These are phyloP conservation scores for Blastobasis lacticolella DNA, from an alignment of 2,888 invertebrate species.

Conservation along the genomic window DNA sequence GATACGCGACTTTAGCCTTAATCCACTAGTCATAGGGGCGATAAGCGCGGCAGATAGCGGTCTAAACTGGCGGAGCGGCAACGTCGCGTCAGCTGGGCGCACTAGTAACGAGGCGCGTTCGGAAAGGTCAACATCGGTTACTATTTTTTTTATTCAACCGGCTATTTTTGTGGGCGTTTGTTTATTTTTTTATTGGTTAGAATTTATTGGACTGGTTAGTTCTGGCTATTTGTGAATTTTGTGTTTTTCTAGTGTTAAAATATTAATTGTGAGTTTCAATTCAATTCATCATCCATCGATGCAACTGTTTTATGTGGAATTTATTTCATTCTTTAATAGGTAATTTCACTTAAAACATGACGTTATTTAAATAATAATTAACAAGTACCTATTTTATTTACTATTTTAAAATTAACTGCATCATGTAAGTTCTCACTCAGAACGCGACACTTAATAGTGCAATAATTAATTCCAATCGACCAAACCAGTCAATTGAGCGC, in stretches of 20 bases:
- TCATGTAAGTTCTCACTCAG: no score
- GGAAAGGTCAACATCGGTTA: constrained; percentile 71
- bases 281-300: no score
- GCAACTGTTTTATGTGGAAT: no score
- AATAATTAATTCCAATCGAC: neutral
- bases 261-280: no score
- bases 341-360: no score
- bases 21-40: constrained; percentile 43
- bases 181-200: constrained; percentile 30
- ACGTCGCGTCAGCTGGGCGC: constrained; percentile 72
- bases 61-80: constrained; percentile 50
- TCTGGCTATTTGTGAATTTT: neutral
- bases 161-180: constrained; percentile 53
- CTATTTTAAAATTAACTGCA: no score
- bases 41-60: constrained; percentile 53
- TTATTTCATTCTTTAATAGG: no score
- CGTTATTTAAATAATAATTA: no score
- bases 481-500: neutral
- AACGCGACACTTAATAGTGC: no score
- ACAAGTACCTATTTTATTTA: no score
- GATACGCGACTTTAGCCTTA: constrained; percentile 38
- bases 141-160: constrained; percentile 54
- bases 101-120: constrained; percentile 63
- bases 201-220: neutral
- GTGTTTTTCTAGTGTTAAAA: no score